phyloP scores from a whole-genome alignment of 2,797 vertebrate species.

The Gallinago stenura region DNA sequence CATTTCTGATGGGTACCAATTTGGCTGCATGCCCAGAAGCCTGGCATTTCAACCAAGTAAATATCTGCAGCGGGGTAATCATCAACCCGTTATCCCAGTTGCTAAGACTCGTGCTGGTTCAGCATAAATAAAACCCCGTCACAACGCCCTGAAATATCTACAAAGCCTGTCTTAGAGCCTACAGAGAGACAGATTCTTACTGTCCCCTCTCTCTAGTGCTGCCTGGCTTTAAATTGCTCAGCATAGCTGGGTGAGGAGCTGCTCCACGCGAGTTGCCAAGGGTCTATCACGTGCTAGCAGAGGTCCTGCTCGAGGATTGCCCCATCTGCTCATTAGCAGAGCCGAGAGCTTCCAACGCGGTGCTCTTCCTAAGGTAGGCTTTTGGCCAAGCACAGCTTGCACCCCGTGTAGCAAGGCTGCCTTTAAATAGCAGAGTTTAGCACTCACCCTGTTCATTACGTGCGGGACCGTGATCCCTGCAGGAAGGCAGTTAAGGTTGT shows the following conservation, averaged over 20 bases:
- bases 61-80: not conserved
- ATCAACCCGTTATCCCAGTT: not conserved
- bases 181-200: not conserved
- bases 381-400: not conserved
- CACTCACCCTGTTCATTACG: not conserved
- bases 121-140: not conserved
- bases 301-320: not conserved
- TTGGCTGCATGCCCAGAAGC: not conserved
- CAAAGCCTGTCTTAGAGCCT: not conserved
- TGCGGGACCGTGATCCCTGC: not conserved
- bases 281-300: not conserved
- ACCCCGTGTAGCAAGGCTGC: not conserved
- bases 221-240: not conserved
- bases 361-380: not conserved
- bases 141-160: not conserved
- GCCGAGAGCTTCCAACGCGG: not conserved
- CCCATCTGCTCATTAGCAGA: not conserved
- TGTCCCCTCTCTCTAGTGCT: not conserved
- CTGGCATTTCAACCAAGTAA: not conserved
- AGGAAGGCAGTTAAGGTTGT: not conserved
- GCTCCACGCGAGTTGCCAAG: not conserved
- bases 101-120: not conserved
- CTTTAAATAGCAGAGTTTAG: not conserved
- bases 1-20: not conserved
- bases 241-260: fast-evolving